These are phyloP conservation scores for Vulpes lagopus DNA, from an alignment of 2,113 vertebrate genomes.

Conservation along the genomic window DNA sequence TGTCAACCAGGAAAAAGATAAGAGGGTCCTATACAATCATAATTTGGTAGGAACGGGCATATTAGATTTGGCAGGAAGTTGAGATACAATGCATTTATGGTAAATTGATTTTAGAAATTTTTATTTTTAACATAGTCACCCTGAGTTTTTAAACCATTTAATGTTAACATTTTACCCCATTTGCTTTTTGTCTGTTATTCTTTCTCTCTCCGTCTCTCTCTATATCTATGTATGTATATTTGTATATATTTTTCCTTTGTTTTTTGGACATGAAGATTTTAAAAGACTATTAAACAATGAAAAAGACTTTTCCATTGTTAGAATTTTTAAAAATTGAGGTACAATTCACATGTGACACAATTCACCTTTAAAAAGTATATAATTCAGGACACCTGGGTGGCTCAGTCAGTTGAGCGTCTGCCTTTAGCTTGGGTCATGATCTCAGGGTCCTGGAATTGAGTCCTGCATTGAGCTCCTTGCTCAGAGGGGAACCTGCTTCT, in stretches of 20 bases:
- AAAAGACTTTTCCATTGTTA: background rate
- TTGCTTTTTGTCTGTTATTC: background rate
- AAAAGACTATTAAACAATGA: background rate
- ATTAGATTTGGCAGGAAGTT: background rate
- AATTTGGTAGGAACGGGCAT: background rate
- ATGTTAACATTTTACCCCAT: background rate
- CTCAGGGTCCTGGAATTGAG: no score
- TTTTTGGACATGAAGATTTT: conserved; percentile 5
- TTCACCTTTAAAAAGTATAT: background rate
- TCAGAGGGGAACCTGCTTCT: no score
- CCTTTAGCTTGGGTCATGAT: no score
- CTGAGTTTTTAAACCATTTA: background rate
- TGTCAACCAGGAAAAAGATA: background rate
- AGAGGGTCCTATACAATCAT: background rate
- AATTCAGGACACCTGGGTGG: background rate
- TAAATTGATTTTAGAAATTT: conserved; percentile 11
- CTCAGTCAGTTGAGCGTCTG: no score
- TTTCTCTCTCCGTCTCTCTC: background rate
- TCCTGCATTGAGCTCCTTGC: no score
- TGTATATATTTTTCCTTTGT: background rate
- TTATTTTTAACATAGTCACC: background rate
- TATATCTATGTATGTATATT: background rate
- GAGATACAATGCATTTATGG: conserved; percentile 17
- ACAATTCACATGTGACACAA: background rate
- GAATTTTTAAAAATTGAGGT: background rate